Conservation (phyloP, 2,113 vertebrate genomes). For the Dasyornis broadbenti region DNA sequence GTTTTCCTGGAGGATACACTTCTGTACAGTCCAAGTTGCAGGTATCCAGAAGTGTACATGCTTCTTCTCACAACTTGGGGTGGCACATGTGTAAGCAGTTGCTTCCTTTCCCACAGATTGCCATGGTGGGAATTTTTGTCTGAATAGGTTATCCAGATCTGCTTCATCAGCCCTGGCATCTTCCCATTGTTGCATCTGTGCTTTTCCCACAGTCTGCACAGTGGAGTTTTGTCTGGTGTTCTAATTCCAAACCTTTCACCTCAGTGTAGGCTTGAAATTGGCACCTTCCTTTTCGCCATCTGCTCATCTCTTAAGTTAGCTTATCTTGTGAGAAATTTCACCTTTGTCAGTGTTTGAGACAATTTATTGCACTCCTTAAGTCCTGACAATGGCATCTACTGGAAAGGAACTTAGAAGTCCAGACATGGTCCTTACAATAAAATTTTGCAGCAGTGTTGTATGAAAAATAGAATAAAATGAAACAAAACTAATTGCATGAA, state of each 20-base stretch:
- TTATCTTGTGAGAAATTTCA: not conserved
- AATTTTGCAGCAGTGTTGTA: not conserved
- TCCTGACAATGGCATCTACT: not conserved
- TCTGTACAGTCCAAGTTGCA: not conserved
- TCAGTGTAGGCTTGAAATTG: not conserved
- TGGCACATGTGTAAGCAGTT: not conserved
- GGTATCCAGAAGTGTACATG: not conserved
- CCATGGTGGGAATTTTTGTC: not conserved
- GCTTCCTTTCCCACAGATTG: not conserved
- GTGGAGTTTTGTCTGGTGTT: not conserved
- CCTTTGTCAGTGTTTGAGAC: not conserved
- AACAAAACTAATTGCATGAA: not conserved
- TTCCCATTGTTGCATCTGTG: not conserved
- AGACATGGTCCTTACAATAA: accelerated
- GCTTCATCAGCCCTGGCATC: not conserved
- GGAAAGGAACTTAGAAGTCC: not conserved
- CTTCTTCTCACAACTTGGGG: not conserved
- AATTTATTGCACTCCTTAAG: accelerated
- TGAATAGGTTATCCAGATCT: not conserved
- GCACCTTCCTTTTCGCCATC: not conserved
- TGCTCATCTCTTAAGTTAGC: not conserved
- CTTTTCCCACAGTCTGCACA: not conserved
- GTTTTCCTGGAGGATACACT: not conserved
- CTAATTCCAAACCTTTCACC: not conserved
- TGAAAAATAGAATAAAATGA: not conserved